A percentile compares a stretch with the other conserved stretches of the same genome.
Evolutionary conservation across 2,797 vertebrate genomes (phyloP).

Genomic region (Huso huso): DNA sequence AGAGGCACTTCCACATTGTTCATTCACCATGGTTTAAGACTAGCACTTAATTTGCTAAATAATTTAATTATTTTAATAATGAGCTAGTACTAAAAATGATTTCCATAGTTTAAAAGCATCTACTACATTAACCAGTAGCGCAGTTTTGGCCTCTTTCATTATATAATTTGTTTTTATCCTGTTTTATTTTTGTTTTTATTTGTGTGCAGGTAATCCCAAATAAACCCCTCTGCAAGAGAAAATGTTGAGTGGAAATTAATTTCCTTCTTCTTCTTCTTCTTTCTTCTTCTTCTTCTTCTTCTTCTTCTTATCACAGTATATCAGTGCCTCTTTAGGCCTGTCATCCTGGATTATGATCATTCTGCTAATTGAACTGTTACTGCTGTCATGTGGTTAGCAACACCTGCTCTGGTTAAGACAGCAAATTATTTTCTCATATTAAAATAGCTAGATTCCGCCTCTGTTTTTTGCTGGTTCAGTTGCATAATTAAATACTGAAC

Average conservation of each 20-base stretch:
- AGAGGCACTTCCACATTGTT: no score
- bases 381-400: background rate
- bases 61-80: no score
- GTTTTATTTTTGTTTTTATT: background rate
- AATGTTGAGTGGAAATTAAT: background rate
- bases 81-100: no score
- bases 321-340: background rate
- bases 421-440: background rate
- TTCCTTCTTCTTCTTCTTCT: background rate
- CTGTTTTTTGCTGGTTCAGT: background rate
- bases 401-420: background rate
- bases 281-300: background rate
- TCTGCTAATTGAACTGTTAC: background rate
- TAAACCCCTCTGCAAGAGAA: background rate
- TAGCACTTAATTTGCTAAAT: no score
- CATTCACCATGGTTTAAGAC: no score
- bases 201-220: background rate
- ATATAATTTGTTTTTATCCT: no score
- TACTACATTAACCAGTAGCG: no score
- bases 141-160: no score
- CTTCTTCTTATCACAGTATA: background rate
- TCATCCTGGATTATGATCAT: slow-evolving; percentile 3
- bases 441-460: background rate
- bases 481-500: slow-evolving; percentile 1
- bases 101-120: no score